phyloP scores from a whole-genome alignment of 2,113 vertebrate species.

The cattle (Bos taurus) region DNA sequence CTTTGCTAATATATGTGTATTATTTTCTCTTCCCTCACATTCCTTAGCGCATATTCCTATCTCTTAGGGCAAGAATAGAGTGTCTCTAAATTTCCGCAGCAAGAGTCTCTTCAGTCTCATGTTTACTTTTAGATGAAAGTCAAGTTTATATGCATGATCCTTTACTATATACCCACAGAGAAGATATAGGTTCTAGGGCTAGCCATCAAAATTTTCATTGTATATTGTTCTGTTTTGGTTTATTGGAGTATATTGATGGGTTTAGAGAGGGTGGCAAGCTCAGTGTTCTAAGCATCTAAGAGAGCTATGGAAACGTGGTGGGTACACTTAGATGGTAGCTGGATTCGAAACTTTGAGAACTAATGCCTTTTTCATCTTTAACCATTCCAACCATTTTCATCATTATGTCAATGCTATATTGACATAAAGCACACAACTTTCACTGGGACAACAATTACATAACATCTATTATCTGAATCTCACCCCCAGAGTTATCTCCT shows the following conservation, averaged over 20 bases:
- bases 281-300: not conserved
- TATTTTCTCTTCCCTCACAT: not conserved
- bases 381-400: not conserved
- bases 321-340: not conserved
- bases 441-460: not conserved
- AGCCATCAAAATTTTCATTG: not conserved
- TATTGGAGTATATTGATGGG: not conserved
- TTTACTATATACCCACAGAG: not conserved
- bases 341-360: not conserved
- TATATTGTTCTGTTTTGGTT: not conserved
- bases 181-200: not conserved
- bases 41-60: not conserved
- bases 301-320: not conserved
- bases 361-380: not conserved
- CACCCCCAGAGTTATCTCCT: not conserved
- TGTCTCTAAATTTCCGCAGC: not conserved
- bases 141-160: not conserved
- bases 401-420: not conserved
- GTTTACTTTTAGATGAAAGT: not conserved
- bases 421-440: not conserved
- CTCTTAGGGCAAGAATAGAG: not conserved
- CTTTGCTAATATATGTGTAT: not conserved
- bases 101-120: not conserved
- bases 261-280: not conserved
- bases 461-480: not conserved